Percentiles rank a stretch among this genome's conserved stretches.
These are phyloP conservation scores for Harlomillsia oculata DNA, from an alignment of 1,140 invertebrate genomes.

Conservation along the genomic window DNA sequence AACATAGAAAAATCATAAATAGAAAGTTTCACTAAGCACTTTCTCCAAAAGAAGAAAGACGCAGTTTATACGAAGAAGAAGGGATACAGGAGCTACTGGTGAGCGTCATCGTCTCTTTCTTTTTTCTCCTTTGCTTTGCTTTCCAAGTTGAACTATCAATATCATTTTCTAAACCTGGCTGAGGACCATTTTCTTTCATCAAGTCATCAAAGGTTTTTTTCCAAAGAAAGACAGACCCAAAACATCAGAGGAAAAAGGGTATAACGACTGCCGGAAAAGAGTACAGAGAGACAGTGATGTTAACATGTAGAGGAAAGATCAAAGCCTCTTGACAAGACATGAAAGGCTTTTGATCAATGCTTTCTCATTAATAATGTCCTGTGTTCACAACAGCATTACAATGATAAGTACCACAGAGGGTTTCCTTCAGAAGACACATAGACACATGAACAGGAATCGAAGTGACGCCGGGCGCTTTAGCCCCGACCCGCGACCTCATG, in stretches of 20 bases:
- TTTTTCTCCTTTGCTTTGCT: conserved; percentile 8
- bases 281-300: conserved; percentile 18
- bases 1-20: too few relatives aligned
- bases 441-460: not conserved
- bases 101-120: conserved; percentile 2
- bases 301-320: conserved; percentile 26
- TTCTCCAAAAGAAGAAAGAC: too few relatives aligned
- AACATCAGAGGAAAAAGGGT: conserved; percentile 21
- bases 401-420: conserved; percentile 27
- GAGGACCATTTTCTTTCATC: conserved; percentile 28
- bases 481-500: not conserved
- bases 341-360: conserved; percentile 33
- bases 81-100: too few relatives aligned
- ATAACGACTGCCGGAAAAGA: conserved; percentile 15
- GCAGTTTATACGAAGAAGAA: too few relatives aligned
- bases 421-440: conserved; percentile 2
- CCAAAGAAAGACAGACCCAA: conserved; percentile 12
- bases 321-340: conserved; percentile 31
- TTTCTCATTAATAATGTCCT: conserved; percentile 34
- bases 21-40: too few relatives aligned
- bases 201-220: conserved; percentile 28
- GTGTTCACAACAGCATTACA: conserved; percentile 32
- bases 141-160: conserved; percentile 22
- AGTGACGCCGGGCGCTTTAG: too few relatives aligned
- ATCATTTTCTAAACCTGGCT: conserved; percentile 24